Evolutionary conservation across 2,888 invertebrate species (phyloP).

Genomic region (Luperina testacea): DNA sequence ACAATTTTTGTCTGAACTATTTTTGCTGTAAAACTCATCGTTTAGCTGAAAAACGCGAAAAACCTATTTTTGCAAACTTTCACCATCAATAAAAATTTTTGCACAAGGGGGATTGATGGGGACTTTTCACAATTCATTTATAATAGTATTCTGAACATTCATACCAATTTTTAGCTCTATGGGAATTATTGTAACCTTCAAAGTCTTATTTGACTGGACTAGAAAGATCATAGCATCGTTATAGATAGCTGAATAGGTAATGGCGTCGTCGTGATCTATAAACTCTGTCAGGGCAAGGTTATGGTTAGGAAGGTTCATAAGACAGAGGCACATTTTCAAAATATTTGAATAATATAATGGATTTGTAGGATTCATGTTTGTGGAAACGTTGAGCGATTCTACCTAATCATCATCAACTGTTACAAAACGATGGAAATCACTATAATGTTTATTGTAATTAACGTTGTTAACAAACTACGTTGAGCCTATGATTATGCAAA

Average conservation of each 20-base stretch:
- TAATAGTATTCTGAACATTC: too few species aligned
- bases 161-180: too few species aligned
- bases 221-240: background rate
- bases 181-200: too few species aligned
- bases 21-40: too few species aligned
- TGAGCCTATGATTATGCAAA: conserved; percentile 46
- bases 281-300: background rate
- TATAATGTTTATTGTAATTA: conserved; percentile 11
- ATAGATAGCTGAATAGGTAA: background rate
- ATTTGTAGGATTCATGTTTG: background rate
- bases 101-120: too few species aligned
- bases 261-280: background rate
- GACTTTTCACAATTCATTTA: too few species aligned
- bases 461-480: conserved; percentile 51
- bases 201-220: too few species aligned
- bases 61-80: too few species aligned
- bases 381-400: background rate
- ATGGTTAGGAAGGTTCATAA: background rate
- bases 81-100: too few species aligned
- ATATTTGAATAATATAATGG: background rate
- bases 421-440: conserved; percentile 15
- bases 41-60: too few species aligned
- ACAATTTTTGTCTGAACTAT: too few species aligned
- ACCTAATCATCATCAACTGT: background rate
- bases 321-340: background rate